These are phyloP conservation scores for Muscicapa comitata DNA, from an alignment of 2,797 vertebrate species.

Conservation along the genomic window DNA sequence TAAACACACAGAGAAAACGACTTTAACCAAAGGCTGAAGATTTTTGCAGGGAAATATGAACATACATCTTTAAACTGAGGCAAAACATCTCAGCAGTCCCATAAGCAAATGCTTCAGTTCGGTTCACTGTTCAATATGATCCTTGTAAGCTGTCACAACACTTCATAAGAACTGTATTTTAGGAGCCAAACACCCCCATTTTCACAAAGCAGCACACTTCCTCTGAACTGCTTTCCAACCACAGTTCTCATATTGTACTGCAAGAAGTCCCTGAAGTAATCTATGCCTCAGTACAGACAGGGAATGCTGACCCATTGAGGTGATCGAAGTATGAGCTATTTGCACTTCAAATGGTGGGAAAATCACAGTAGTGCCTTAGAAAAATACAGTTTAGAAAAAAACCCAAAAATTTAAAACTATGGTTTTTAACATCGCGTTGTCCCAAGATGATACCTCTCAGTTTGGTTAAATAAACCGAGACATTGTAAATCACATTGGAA, in stretches of 20 bases:
- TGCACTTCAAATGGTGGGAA: neutral
- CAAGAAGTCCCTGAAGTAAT: neutral
- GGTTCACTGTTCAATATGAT: neutral
- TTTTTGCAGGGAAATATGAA: neutral
- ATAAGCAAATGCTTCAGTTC: neutral
- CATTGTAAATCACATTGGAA: neutral
- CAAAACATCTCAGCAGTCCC: neutral
- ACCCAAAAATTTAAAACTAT: fast-evolving
- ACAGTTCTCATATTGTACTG: neutral
- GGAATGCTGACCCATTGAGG: neutral
- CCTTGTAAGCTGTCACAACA: neutral
- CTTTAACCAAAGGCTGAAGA: neutral
- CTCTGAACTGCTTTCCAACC: neutral
- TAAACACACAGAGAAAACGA: neutral
- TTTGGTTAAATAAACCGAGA: neutral
- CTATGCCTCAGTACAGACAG: fast-evolving
- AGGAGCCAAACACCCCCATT: neutral
- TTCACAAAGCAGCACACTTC: neutral
- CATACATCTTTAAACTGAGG: neutral
- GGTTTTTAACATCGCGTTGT: neutral
- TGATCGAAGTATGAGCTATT: neutral
- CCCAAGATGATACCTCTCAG: neutral
- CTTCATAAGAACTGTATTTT: neutral
- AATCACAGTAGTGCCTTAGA: neutral
- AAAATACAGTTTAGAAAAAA: neutral